Conservation (phyloP, 1,140 invertebrate species). For the Drosophila varians region DNA sequence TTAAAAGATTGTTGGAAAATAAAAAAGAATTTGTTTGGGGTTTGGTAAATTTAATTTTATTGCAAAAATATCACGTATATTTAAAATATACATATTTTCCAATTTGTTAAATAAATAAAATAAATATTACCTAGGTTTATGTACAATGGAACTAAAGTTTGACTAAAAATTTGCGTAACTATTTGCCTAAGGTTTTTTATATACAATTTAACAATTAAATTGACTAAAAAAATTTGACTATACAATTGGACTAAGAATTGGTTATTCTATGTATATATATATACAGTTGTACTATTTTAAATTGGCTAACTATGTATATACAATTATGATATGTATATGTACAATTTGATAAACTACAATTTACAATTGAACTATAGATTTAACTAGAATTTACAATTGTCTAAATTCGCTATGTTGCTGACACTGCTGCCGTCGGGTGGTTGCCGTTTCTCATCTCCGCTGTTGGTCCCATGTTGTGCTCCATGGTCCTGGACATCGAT, state of each 20-base stretch:
- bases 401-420: conserved; percentile 41
- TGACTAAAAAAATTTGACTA: neutral
- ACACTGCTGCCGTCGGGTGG: conserved; percentile 28
- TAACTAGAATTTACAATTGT: conserved; percentile 53
- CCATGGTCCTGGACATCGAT: neutral
- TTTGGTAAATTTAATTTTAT: conserved; percentile 64
- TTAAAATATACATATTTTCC: conserved; percentile 41
- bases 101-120: conserved; percentile 8
- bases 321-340: conserved; percentile 27
- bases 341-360: conserved; percentile 54
- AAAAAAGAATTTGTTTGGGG: neutral
- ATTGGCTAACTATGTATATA: conserved; percentile 32
- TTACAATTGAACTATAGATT: conserved; percentile 29
- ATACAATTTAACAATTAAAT: conserved; percentile 40
- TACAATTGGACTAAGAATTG: conserved; percentile 14
- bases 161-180: conserved; percentile 29
- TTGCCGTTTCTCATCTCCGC: neutral
- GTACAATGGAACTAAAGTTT: conserved; percentile 17
- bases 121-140: conserved; percentile 2
- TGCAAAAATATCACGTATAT: conserved; percentile 68
- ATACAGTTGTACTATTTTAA: conserved; percentile 44
- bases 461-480: neutral
- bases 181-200: conserved; percentile 40
- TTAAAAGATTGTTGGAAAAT: neutral
- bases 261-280: conserved; percentile 15